Evolutionary conservation across 1,140 invertebrate species (phyloP), one percentile per base, ranked within the genome.

Genomic region (Thereuonema tuberculata): DNA sequence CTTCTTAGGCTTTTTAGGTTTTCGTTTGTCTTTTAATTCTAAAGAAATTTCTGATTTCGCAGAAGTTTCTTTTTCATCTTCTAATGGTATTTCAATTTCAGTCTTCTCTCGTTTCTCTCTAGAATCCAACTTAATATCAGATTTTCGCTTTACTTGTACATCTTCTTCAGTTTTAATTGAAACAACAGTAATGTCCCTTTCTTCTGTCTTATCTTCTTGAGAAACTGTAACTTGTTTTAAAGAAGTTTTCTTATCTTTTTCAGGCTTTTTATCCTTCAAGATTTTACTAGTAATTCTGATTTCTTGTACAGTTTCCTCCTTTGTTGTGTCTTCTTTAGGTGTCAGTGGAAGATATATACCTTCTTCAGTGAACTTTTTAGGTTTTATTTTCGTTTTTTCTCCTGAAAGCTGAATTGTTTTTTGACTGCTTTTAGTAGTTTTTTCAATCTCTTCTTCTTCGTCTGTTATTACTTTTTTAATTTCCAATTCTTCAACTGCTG

Each of bases 261-360:
- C 47, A 12, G 28, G 46, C 27, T 31, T 57, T 56, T 61, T 61
- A 15, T 21, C 53, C 24, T 54, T 43, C 9, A 43, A n/a, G 9
- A 9, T 43, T n/a, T 43, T 43, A 9, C n/a, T 43, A 43, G n/a
- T 43, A 43, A n/a, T 43, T 43, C n/a, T 43, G 37, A n/a, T 43
- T 43, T 43, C 37, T 12, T 52, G 9, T 15, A 21, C 21, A 12
- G 9, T 52, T 52, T 52, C 49, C 24, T 52, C 15, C 15, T 52
- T 21, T 52, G 15, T 52, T 52, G 9, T 21, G 12, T 52, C 49
- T 52, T 14, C 21, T 9, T 14, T 52, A 52, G n/a, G 9, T 9
- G 37, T 43, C n/a, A n/a, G 9, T 43, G 37, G 37, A 43, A 43
- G 37, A 43, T 9, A 12, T 9, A 43, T 12, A 9, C n/a, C 37